Evolutionary conservation across 2,797 vertebrate genomes (phyloP), one percentile per base, ranked within the genome.

Genomic region (Peromyscus attwateri): DNA sequence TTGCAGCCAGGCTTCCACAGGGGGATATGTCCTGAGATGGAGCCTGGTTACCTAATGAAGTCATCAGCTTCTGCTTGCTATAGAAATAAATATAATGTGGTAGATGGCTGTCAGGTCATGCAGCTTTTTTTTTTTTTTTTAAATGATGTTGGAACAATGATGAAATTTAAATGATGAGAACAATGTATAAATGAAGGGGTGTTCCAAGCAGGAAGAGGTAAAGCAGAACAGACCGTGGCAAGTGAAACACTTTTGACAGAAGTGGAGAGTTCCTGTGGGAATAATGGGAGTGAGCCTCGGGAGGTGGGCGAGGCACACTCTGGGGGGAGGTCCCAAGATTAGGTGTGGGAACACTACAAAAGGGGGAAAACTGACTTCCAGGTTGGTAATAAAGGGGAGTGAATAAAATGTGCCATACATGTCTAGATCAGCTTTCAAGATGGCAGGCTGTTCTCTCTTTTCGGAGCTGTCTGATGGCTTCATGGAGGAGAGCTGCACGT

Each of bases 91-190:
- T 23, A 31, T 19, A 9, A 12, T 9, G 43, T n/a, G 37, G 40
- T 88, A 60, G 92, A 9, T 34, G 8, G 49, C 21, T 55, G 49
- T 82, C 87, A 37, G 49, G 1, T 27, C 4, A 27, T 49, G 4
- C 40, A 87, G 25, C 11, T 27, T 62, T 40, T 62, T 52, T 49
- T 11, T 11, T 40, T 66, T 89, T 92, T 94, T 95, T 92, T 80
- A 76, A 94, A 46, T 71, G 25, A 19, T 85, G 23, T 87, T 84
- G 83, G 88, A 88, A 49, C 84, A 95, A 21, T 40, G 40, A 40
- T 40, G 40, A 40, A 40, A 40, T 40, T 40, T 40, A 40, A 40
- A 40, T 40, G 40, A 37, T n/a, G 43, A 13, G 49, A 79, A 66
- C 6, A 64, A 6, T 79, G 60, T 19, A 0, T 46, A 13, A 81